Conservation (phyloP, 2,888 invertebrate genomes). For the Cryptosula pallasiana region DNA sequence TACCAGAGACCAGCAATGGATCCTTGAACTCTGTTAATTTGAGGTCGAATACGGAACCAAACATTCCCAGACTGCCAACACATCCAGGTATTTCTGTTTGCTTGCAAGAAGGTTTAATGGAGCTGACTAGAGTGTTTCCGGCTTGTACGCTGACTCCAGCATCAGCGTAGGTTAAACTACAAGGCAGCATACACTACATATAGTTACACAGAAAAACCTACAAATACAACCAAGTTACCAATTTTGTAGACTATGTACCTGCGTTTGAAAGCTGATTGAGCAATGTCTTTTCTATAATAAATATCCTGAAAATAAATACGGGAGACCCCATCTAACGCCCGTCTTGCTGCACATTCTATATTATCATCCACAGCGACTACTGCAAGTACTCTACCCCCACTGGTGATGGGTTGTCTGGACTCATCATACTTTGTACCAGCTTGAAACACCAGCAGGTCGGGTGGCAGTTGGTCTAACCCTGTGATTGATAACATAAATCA, state of each 20-base stretch:
- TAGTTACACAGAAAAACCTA: no score
- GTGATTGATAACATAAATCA: no score
- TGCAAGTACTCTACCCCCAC: conserved; percentile 78
- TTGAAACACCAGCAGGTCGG: conserved; percentile 65
- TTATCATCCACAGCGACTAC: conserved; percentile 67
- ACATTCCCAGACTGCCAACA: conserved; percentile 79
- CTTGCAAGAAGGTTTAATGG: conserved; percentile 75
- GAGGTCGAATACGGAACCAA: conserved; percentile 86
- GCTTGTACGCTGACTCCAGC: conserved; percentile 87
- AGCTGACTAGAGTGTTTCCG: conserved; percentile 76
- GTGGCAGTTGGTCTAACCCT: conserved; percentile 37
- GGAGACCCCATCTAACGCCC: conserved; percentile 68
- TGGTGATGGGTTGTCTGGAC: conserved; percentile 68
- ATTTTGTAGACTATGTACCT: no score
- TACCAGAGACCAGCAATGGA: conserved; percentile 85
- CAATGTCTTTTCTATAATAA: conserved; percentile 84
- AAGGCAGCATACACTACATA: no score
- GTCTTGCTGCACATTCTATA: conserved; percentile 67
- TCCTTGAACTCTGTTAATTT: conserved; percentile 68
- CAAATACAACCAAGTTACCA: no score
- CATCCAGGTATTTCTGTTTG: conserved; percentile 74
- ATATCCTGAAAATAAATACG: conserved; percentile 75
- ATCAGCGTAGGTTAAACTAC: conserved; percentile 69
- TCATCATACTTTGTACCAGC: conserved; percentile 65
- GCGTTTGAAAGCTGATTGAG: conserved; percentile 69